These are phyloP conservation scores for Drosophila bocki DNA, from an alignment of 1,140 invertebrate genomes.

Conservation along the genomic window DNA sequence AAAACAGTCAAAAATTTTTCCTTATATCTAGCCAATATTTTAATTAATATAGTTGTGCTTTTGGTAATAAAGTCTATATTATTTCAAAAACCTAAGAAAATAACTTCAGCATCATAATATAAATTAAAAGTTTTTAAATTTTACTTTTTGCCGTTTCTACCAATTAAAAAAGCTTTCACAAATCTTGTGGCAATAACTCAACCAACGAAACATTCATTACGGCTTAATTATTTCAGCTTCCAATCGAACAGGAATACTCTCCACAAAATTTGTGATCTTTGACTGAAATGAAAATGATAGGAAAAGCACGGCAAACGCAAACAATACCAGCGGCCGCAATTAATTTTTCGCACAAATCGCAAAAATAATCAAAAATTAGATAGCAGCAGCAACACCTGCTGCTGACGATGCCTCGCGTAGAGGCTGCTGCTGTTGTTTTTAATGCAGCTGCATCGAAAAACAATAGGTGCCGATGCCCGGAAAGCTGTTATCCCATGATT, in stretches of 20 bases:
- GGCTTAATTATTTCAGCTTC: slow-evolving; percentile 51
- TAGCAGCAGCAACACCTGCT: slow-evolving; percentile 42
- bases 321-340: slow-evolving; percentile 60
- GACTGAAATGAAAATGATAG: slow-evolving; percentile 29
- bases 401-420: neutral
- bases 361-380: slow-evolving; percentile 80
- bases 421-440: slow-evolving; percentile 15
- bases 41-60: no score
- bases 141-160: neutral
- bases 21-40: no score
- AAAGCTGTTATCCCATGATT: slow-evolving; percentile 62
- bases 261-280: slow-evolving; percentile 11
- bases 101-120: no score
- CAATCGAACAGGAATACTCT: slow-evolving; percentile 1
- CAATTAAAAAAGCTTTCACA: neutral
- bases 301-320: slow-evolving; percentile 9
- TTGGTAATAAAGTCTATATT: no score
- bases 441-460: slow-evolving; percentile 38
- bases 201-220: slow-evolving; percentile 28
- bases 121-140: no score
- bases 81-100: no score
- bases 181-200: neutral
- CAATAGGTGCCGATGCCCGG: slow-evolving; percentile 24
- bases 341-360: slow-evolving; percentile 75
- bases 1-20: no score